These are phyloP conservation scores for Meiosimyza decipiens DNA, from an alignment of 2,888 invertebrate genomes.

Conservation along the genomic window DNA sequence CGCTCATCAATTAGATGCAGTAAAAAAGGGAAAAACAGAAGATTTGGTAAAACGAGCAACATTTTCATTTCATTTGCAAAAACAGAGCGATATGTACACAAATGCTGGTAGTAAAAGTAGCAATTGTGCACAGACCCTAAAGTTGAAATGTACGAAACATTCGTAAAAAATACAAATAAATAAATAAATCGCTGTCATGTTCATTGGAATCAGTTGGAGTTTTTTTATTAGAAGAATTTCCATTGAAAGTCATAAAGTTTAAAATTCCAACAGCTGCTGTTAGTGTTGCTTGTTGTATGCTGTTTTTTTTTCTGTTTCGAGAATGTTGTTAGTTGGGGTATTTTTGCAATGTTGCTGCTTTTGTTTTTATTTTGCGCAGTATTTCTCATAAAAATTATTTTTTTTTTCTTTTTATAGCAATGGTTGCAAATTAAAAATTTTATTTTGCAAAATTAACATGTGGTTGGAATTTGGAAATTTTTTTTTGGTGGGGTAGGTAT, in stretches of 20 bases:
- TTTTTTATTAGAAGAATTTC: constrained; percentile 29
- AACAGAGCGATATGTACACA: not conserved
- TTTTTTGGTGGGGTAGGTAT: not conserved
- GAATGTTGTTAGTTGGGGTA: not conserved
- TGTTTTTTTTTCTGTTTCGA: not conserved
- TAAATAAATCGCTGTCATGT: constrained; percentile 29
- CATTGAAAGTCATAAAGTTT: constrained; percentile 32
- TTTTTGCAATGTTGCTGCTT: not conserved
- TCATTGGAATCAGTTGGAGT: constrained; percentile 11
- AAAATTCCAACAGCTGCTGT: constrained; percentile 25
- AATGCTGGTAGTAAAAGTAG: not conserved
- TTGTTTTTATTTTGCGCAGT: not conserved
- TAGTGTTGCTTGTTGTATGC: constrained; percentile 5
- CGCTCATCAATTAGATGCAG: constrained; percentile 32
- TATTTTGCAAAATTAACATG: too few species aligned
- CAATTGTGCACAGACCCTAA: not conserved
- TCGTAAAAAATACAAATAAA: not conserved
- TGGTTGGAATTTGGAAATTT: too few species aligned
- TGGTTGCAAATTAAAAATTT: too few species aligned
- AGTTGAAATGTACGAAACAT: too few species aligned
- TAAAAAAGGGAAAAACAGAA: constrained; percentile 1
- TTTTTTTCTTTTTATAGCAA: too few species aligned
- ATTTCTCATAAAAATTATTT: not conserved
- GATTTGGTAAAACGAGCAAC: not conserved
- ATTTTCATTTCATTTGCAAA: constrained; percentile 1